Percentiles rank a stretch among this genome's conserved stretches.
Conservation (phyloP, 2,797 vertebrate genomes). For the Dendrocincla fuliginosa region DNA sequence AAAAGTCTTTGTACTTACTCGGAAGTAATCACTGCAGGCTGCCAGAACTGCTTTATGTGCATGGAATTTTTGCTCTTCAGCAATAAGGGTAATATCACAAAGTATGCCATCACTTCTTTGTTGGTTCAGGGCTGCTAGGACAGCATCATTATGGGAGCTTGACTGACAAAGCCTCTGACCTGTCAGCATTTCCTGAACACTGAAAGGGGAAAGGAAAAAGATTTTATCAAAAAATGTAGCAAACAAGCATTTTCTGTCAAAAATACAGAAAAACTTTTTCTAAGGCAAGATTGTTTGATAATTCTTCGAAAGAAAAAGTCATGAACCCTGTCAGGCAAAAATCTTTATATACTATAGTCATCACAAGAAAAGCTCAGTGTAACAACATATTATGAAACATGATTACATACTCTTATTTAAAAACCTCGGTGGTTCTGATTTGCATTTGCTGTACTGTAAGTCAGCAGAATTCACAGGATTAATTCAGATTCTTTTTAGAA, state of each 20-base stretch:
- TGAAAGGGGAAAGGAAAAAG: constrained; percentile 51
- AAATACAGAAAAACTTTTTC: background rate
- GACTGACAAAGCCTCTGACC: constrained; percentile 97
- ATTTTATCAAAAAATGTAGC: background rate
- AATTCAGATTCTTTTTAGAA: background rate
- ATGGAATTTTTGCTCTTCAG: constrained; percentile 95
- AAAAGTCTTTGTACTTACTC: constrained; percentile 81
- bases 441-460: background rate
- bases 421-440: background rate
- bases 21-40: constrained; percentile 96
- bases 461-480: background rate
- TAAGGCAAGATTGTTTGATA: background rate
- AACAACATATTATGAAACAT: background rate
- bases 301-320: background rate
- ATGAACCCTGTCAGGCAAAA: background rate
- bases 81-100: constrained; percentile 94
- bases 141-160: constrained; percentile 92
- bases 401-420: background rate
- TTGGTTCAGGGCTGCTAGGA: constrained; percentile 93
- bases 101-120: constrained; percentile 94
- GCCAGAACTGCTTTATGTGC: constrained; percentile 96
- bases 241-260: background rate
- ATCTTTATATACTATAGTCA: background rate
- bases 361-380: background rate
- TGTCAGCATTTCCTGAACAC: constrained; percentile 93